These are phyloP conservation scores for Tribolium castaneum DNA, from an alignment of 1,140 invertebrate genomes.

Conservation along the genomic window DNA sequence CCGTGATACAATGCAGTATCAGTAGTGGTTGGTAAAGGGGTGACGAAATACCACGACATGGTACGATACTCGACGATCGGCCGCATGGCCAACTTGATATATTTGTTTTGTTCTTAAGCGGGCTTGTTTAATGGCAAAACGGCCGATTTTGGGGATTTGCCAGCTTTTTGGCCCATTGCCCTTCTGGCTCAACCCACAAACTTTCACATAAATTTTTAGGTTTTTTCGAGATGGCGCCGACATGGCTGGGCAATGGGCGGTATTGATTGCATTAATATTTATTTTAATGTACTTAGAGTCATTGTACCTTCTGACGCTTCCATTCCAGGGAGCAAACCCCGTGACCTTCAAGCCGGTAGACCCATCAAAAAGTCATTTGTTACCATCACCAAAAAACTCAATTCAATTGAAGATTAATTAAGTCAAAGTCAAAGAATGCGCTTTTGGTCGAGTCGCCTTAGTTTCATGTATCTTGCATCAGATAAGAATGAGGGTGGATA, in stretches of 20 bases:
- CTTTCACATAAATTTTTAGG: not conserved
- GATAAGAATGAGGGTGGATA: not conserved
- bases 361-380: too few relatives aligned
- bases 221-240: not conserved
- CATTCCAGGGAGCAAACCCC: not conserved
- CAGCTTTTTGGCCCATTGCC: not conserved
- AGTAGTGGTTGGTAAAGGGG: conserved; percentile 44
- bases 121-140: not conserved
- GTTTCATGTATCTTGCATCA: not conserved
- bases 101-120: conserved; percentile 39
- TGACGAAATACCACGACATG: conserved; percentile 34
- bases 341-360: not conserved
- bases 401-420: too few relatives aligned
- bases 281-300: conserved; percentile 34
- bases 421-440: not conserved
- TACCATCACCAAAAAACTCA: too few relatives aligned
- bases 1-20: conserved; percentile 46
- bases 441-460: not conserved
- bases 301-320: conserved; percentile 18
- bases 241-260: not conserved
- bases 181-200: not conserved
- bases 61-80: conserved; percentile 36
- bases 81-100: conserved; percentile 43
- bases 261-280: conserved; percentile 45
- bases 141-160: conserved; percentile 5